Base-by-base conservation (phyloP, 2,113 vertebrate genomes). In the Malurus cyaneus region DNA sequence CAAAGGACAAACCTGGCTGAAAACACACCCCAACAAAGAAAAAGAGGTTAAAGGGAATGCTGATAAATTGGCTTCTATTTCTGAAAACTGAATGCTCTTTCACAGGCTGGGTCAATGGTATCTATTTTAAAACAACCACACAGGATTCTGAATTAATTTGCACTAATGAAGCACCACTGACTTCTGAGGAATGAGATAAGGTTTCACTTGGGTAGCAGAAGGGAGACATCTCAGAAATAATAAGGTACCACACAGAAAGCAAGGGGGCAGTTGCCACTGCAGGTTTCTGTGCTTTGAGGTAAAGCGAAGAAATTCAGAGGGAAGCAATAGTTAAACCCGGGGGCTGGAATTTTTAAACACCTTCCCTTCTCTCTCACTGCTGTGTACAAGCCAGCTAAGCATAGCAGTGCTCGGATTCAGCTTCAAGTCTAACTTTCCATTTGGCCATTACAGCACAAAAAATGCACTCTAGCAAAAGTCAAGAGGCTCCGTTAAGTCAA, bases 401-500 rank as follows among this genome's bases (percentile, higher is more conserved):
- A 93, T 44, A 80, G 72, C 52, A 87, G 49, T 4, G 44, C 78
- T 76, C 28, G 17, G 76, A 93, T 81, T 62, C 88, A 96, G 87
- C 87, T 76, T 83, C 12, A 18, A 53, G 84, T 62, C 92, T 94
- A 41, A 86, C 88, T 87, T 95, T 97, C 96, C 95, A 94, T 77
- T 90, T 91, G 95, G 92, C 95, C 89, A 81, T 82, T 83, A 85
- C 84, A 96, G 89, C 70, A 95, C 81, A 93, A 92, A 92, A 95
- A 96, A 94, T 42, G 53, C 88, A 88, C 89, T 94, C 88, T 50
- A 93, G 93, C 91, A 94, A 84, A 97, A 97, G 95, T 96, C 95
- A 96, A 96, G 80, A 92, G 94, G 90, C 92, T 96, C 89, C 93
- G 71, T 93, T 96, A 97, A 97, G 95, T 94, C 92, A 97, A 97